A percentile compares a stretch with the other conserved stretches of the same genome.
phyloP scores from a whole-genome alignment of 2,113 vertebrate species.

The Halichoerus grypus region DNA sequence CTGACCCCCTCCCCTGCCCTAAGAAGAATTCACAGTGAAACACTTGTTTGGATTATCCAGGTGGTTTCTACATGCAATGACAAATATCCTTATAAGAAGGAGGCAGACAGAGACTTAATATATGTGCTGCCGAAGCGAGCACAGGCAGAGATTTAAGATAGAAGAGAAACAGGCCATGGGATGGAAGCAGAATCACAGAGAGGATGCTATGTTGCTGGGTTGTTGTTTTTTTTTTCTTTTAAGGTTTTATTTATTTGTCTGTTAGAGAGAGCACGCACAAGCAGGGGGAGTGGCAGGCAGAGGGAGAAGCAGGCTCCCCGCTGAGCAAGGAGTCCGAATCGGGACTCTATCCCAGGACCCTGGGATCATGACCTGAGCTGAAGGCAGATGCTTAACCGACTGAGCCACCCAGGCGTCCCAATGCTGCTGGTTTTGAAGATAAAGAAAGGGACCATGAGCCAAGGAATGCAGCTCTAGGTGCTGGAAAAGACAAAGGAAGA shows the following conservation, averaged over 20 bases:
- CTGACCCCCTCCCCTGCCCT: background rate
- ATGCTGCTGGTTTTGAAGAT: background rate
- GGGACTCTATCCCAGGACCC: no score
- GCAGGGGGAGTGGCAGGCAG: no score
- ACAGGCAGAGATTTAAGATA: background rate
- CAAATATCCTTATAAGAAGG: background rate
- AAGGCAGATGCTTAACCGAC: no score
- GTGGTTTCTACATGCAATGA: background rate
- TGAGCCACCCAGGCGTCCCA: no score
- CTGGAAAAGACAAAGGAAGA: background rate
- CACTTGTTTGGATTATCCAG: background rate
- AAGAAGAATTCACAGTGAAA: background rate
- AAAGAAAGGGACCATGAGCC: background rate
- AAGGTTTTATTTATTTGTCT: no score
- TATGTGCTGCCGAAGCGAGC: no score
- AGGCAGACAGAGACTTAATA: background rate
- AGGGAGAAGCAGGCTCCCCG: no score
- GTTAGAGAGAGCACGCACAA: no score
- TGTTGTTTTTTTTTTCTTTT: background rate
- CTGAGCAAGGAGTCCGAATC: no score
- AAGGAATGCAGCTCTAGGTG: background rate
- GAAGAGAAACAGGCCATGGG: background rate
- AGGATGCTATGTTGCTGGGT: background rate
- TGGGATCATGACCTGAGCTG: no score
- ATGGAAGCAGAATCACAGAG: background rate